Evolutionary conservation across 2,888 invertebrate genomes (phyloP), one percentile per base, ranked within the genome.

Genomic region (Junonia oenone): DNA sequence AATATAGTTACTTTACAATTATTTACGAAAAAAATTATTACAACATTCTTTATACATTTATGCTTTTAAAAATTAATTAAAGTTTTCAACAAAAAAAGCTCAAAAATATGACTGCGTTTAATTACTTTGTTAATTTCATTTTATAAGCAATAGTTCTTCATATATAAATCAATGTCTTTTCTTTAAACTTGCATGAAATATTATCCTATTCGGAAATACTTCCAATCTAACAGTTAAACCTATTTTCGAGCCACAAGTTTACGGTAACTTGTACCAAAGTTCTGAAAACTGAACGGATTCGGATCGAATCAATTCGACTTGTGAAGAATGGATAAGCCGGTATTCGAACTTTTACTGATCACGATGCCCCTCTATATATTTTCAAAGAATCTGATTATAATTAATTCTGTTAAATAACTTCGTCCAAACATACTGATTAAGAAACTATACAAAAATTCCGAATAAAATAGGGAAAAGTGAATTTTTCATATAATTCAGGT

Each of bases 261-360:
- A 74, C 68, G 71, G 66, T 58, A 82, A 85, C 74, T 84, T 82
- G 72, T 65, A 66, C 56, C 68, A 54, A 75, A 83, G 72, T 80
- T 82, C 63, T 65, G 63, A 64, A 73, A 79, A 77, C 75, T 79
- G 69, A 67, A 72, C 71, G 71, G 77, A 76, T 80, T 79, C 76
- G 74, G 81, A 83, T 81, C 79, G 77, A 83, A 82, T 85, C 86
- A 81, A 83, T 83, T 83, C 76, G 65, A 76, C 76, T 82, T 77
- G 67, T 70, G 73, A 74, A 79, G 78, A 83, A 84, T 81, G 76
- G 81, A 74, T 76, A 76, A 74, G 71, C 73, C 71, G 69, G 69
- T 71, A 70, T 69, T 73, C 67, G 67, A 71, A 78, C 79, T 75
- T 81, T 81, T 71, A 29, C 45, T 54, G 22, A 48, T 51, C 40